phyloP scores from a whole-genome alignment of 2,888 invertebrate genomes.

The Acronicta aceris region DNA sequence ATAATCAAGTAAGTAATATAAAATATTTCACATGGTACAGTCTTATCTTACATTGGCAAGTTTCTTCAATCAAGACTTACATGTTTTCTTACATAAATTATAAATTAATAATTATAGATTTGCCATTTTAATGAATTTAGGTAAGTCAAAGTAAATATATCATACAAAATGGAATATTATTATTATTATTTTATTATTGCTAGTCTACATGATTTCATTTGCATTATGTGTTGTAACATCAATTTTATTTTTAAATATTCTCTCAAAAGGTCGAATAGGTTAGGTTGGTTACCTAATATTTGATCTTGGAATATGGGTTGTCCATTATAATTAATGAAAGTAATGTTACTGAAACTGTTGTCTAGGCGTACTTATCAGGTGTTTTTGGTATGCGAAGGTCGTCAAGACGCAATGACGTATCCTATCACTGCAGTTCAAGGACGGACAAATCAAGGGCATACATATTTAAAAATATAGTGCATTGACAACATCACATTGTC shows the following conservation, averaged over 20 bases:
- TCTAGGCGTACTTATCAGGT: constrained; percentile 43
- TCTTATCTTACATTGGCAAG: constrained; percentile 61
- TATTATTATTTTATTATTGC: neutral
- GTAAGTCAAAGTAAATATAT: constrained; percentile 30
- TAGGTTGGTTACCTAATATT: constrained; percentile 76
- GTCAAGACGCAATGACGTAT: constrained; percentile 70
- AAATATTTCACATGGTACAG: constrained; percentile 53
- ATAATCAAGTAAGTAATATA: constrained; percentile 65
- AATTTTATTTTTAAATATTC: constrained; percentile 32
- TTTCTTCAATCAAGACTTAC: constrained; percentile 65
- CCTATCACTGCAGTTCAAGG: constrained; percentile 78
- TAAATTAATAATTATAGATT: constrained; percentile 27
- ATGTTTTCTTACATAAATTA: constrained; percentile 43
- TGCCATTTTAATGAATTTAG: constrained; percentile 19
- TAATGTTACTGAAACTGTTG: constrained; percentile 16
- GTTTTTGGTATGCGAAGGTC: constrained; percentile 54
- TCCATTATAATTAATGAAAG: constrained; percentile 16
- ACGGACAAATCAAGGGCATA: constrained; percentile 80
- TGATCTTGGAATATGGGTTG: constrained; percentile 19
- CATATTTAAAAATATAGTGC: constrained; percentile 55
- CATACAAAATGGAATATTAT: neutral
- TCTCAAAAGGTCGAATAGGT: constrained; percentile 76
- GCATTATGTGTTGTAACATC: constrained; percentile 14
- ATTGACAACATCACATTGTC: constrained; percentile 35
- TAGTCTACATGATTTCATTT: constrained; percentile 3